Evolutionary conservation across 2,888 invertebrate species (phyloP).

Genomic region (Polydesmus complanatus): DNA sequence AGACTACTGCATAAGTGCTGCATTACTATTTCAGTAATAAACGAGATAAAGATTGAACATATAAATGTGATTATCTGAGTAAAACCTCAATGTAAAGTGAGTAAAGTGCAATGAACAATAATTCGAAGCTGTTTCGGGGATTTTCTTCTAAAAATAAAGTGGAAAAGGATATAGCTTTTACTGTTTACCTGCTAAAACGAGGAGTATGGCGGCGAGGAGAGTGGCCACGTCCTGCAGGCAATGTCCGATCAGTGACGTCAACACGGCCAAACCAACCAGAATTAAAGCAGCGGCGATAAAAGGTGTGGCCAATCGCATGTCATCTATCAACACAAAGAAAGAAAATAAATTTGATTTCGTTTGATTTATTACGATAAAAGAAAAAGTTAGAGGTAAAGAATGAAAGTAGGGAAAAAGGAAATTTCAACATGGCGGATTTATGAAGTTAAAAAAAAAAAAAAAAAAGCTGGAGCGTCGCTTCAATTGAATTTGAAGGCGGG

Average conservation of each 20-base stretch:
- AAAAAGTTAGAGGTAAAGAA: no score
- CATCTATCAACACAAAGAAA: constrained; percentile 6
- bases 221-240: constrained; percentile 9
- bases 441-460: background rate
- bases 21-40: no score
- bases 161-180: background rate
- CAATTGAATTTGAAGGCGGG: background rate
- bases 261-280: constrained; percentile 8
- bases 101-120: background rate
- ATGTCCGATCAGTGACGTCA: constrained; percentile 12
- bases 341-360: background rate
- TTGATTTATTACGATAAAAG: no score
- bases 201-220: constrained; percentile 13
- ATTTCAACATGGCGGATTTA: background rate
- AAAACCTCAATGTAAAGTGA: background rate
- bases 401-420: background rate
- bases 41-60: no score
- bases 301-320: constrained; percentile 14
- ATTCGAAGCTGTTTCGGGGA: no score
- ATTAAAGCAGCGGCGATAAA: constrained; percentile 6
- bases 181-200: constrained; percentile 13
- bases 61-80: no score
- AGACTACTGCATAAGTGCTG: no score
- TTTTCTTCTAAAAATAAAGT: background rate
- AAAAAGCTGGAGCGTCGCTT: background rate